A percentile compares a stretch with the other conserved stretches of the same genome.
Evolutionary conservation across 2,113 vertebrate species (phyloP).

Genomic region (Nibea coibor): DNA sequence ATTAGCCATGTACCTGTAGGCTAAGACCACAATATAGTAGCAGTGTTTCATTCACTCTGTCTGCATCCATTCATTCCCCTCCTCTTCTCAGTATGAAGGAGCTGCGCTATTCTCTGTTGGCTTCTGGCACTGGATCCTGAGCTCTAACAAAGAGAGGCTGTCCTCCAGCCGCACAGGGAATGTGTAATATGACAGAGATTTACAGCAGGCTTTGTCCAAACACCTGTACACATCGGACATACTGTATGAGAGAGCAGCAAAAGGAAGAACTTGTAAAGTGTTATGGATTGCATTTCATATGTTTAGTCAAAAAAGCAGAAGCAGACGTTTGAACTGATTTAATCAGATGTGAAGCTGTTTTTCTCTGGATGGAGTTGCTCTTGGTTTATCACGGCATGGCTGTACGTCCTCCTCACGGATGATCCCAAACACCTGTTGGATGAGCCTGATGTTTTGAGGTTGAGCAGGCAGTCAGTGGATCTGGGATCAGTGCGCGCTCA

Average conservation of each 20-base stretch:
- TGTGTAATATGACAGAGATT: conserved; percentile 65
- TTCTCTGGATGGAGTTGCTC: not conserved
- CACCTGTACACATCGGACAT: conserved; percentile 44
- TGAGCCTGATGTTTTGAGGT: conserved; percentile 25
- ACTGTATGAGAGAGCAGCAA: not conserved
- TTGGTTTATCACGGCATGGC: not conserved
- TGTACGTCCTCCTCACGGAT: not conserved
- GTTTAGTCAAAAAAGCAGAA: not conserved
- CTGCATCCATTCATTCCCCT: not conserved
- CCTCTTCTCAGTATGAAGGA: conserved; percentile 10
- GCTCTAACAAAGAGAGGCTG: conserved; percentile 65
- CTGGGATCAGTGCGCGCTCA: conserved; percentile 26
- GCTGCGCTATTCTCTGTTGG: conserved; percentile 18
- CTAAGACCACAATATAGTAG: no score
- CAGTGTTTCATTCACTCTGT: not conserved
- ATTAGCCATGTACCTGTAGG: not conserved
- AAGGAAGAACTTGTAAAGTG: not conserved
- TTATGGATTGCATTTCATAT: not conserved
- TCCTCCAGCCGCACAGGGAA: conserved; percentile 60
- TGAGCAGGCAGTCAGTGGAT: not conserved
- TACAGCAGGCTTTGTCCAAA: conserved; percentile 31
- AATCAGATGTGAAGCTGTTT: not conserved
- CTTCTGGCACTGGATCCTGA: conserved; percentile 18
- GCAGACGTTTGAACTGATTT: not conserved
- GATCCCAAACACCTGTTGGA: conserved; percentile 19